Evolutionary conservation across 2,113 vertebrate species (phyloP).

Genomic region (Centrocercus urophasianus): DNA sequence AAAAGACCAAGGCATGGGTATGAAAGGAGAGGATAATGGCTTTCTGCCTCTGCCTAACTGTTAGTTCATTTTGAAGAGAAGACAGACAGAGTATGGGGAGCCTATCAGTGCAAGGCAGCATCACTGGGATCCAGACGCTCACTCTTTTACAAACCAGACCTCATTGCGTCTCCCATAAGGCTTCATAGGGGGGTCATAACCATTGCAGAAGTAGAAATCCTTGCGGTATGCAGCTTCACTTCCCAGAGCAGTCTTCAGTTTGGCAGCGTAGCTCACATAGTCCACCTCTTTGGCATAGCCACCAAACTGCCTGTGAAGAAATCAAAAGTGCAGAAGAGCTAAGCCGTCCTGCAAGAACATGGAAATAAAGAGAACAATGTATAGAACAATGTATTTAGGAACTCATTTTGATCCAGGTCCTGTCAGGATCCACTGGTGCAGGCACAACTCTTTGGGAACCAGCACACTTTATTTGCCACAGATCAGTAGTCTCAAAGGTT

Average conservation of each 20-base stretch:
- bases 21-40: not conserved
- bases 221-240: constrained; percentile 81
- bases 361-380: not conserved
- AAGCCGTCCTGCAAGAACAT: not conserved
- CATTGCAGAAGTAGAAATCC: constrained; percentile 89
- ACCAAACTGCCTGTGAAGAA: constrained; percentile 86
- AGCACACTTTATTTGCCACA: not conserved
- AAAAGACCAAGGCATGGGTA: not conserved
- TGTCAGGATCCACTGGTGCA: not conserved
- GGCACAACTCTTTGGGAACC: not conserved
- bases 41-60: not conserved
- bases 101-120: not conserved
- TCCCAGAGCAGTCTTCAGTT: constrained; percentile 84
- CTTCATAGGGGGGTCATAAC: constrained; percentile 90
- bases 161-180: constrained; percentile 90
- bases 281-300: constrained; percentile 89
- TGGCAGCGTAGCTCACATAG: constrained; percentile 82
- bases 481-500: not conserved
- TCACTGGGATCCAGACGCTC: not conserved
- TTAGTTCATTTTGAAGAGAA: constrained; percentile 39
- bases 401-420: not conserved
- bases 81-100: not conserved
- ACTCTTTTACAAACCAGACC: constrained; percentile 90
- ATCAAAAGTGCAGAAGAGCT: not conserved
- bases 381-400: not conserved